phyloP scores from a whole-genome alignment of 2,888 invertebrate genomes.

The Tiliacea aurago region DNA sequence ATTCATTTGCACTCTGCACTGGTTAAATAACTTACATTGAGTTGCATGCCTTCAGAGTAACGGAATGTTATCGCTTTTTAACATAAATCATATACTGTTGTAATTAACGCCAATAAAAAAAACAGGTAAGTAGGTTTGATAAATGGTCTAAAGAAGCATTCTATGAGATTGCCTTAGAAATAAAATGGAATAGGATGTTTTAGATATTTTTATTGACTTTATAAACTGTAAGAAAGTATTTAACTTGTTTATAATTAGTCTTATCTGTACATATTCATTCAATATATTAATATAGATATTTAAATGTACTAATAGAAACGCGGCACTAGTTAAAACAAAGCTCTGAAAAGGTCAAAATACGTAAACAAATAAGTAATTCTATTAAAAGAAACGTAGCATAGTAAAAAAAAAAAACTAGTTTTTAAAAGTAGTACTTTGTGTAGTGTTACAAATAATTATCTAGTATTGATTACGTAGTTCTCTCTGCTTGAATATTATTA shows the following conservation, averaged over 20 bases:
- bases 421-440: conserved; percentile 1
- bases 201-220: neutral
- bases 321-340: neutral
- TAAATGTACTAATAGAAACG: neutral
- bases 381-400: neutral
- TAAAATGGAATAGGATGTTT: neutral
- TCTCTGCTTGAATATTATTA: conserved; percentile 23
- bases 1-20: conserved; percentile 19
- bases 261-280: neutral
- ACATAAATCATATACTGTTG: conserved; percentile 4
- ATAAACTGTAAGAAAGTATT: neutral
- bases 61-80: conserved; percentile 20
- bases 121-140: conserved; percentile 27
- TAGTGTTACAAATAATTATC: neutral
- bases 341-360: neutral
- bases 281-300: neutral
- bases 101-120: conserved; percentile 25
- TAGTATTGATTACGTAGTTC: conserved; percentile 1
- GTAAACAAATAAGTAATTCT: neutral
- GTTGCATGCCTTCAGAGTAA: conserved; percentile 36
- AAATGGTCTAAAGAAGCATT: neutral
- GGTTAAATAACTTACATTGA: conserved; percentile 21
- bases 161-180: neutral
- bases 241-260: neutral
- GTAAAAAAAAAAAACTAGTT: neutral